A percentile compares a stretch with the other conserved stretches of the same genome.
Conservation (phyloP, 2,113 vertebrate species). For the Typhlomys cinereus region DNA sequence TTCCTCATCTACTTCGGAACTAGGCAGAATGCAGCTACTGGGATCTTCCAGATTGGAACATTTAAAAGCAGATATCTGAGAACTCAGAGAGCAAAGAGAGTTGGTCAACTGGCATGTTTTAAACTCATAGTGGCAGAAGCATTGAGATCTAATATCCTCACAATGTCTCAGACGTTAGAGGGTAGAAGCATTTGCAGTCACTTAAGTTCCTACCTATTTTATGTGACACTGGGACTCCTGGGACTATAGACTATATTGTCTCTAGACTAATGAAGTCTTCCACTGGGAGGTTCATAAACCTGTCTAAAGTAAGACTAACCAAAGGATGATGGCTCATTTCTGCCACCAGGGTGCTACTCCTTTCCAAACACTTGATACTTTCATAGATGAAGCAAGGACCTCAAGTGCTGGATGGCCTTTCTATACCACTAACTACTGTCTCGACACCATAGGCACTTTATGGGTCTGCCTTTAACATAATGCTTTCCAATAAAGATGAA, state of each 20-base stretch:
- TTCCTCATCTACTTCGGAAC: background rate
- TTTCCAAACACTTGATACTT: constrained; percentile 34
- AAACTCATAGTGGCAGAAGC: background rate
- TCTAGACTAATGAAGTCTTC: constrained; percentile 16
- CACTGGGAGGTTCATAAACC: background rate
- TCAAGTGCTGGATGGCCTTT: constrained; percentile 10
- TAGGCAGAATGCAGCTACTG: background rate
- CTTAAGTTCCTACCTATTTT: background rate
- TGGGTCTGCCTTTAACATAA: constrained; percentile 55
- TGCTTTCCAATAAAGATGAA: constrained; percentile 74
- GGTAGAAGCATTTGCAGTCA: background rate
- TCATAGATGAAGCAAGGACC: background rate
- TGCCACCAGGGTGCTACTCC: constrained; percentile 41
- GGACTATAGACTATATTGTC: background rate
- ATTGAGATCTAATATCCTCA: background rate
- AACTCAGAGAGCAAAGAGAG: background rate
- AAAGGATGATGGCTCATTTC: constrained; percentile 6
- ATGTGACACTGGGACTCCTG: background rate
- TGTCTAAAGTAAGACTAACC: background rate
- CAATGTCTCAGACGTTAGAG: background rate
- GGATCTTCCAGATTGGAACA: constrained; percentile 13
- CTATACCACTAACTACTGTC: background rate
- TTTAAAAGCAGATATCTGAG: constrained; percentile 25
- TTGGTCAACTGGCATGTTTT: background rate
- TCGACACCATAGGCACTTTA: constrained; percentile 66